Percentiles rank a stretch among this genome's conserved stretches.
These are phyloP conservation scores for Oophaga sylvatica DNA, from an alignment of 2,797 vertebrate species.

Conservation along the genomic window DNA sequence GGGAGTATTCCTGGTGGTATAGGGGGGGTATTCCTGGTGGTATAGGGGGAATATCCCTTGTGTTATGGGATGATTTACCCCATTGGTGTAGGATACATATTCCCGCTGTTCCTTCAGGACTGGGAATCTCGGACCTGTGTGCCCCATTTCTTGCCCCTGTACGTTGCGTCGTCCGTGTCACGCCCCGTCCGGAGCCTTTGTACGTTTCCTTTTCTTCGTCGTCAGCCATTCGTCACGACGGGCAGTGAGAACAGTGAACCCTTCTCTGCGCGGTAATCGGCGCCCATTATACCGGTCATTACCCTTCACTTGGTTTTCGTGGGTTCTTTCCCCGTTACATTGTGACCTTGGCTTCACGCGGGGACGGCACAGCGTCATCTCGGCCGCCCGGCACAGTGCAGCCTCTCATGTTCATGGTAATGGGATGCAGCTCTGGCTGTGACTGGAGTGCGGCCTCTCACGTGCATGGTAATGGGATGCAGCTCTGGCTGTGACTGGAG, in stretches of 20 bases:
- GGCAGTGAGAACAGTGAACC: background rate
- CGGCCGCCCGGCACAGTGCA: background rate
- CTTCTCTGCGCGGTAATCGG: background rate
- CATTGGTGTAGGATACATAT: too few species aligned
- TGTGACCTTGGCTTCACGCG: background rate
- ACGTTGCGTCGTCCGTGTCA: background rate
- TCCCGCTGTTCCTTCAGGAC: too few species aligned
- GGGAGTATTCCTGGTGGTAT: too few species aligned
- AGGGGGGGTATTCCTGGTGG: too few species aligned
- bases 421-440: too few species aligned
- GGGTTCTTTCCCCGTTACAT: background rate
- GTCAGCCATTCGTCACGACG: background rate
- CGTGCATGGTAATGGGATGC: background rate
- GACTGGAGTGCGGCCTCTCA: too few species aligned
- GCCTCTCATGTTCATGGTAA: too few species aligned
- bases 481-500: too few species aligned
- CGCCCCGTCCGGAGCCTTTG: too few species aligned
- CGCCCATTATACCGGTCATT: background rate
- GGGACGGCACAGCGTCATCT: background rate
- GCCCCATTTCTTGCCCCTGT: background rate
- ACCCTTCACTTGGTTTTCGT: constrained; percentile 2
- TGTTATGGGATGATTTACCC: too few species aligned
- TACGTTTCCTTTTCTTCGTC: background rate
- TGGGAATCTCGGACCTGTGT: too few species aligned
- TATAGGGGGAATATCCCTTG: too few species aligned